These are phyloP conservation scores for Sylvicola fuscatus DNA, from an alignment of 2,888 invertebrate species.

Conservation along the genomic window DNA sequence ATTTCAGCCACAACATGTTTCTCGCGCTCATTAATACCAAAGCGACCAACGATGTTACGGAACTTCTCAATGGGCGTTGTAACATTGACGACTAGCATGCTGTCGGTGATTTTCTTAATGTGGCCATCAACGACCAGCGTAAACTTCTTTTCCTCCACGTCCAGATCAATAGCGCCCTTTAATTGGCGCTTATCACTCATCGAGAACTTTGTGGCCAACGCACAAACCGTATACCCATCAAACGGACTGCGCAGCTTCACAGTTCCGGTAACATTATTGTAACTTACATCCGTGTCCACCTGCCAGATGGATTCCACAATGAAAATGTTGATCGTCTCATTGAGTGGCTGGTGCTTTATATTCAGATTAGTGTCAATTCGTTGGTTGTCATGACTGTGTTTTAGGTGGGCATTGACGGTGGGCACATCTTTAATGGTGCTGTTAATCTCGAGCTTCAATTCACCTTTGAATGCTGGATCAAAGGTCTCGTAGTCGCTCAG, in stretches of 20 bases:
- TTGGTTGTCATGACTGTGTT: conserved; percentile 30
- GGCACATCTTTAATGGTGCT: conserved; percentile 38
- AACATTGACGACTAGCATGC: conserved; percentile 51
- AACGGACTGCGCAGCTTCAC: conserved; percentile 46
- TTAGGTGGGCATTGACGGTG: conserved; percentile 31
- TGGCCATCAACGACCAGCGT: conserved; percentile 46
- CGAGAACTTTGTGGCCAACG: conserved; percentile 42
- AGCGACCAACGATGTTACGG: conserved; percentile 39
- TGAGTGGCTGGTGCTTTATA: conserved; percentile 25
- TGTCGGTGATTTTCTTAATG: conserved; percentile 49
- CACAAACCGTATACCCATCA: conserved; percentile 44
- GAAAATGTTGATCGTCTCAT: conserved; percentile 30
- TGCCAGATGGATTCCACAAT: conserved; percentile 52
- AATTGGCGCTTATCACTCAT: conserved; percentile 41
- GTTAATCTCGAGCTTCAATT: conserved; percentile 29
- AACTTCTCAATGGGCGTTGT: conserved; percentile 52
- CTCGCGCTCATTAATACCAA: conserved; percentile 49
- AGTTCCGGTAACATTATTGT: conserved; percentile 44
- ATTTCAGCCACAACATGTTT: conserved; percentile 54
- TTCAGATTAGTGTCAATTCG: conserved; percentile 29
- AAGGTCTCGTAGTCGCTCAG: conserved; percentile 28
- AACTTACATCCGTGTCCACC: conserved; percentile 29
- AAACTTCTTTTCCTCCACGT: conserved; percentile 47
- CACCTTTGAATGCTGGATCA: conserved; percentile 25
- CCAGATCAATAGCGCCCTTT: conserved; percentile 45